phyloP scores from a whole-genome alignment of 2,797 vertebrate genomes.

The Numenius phaeopus region DNA sequence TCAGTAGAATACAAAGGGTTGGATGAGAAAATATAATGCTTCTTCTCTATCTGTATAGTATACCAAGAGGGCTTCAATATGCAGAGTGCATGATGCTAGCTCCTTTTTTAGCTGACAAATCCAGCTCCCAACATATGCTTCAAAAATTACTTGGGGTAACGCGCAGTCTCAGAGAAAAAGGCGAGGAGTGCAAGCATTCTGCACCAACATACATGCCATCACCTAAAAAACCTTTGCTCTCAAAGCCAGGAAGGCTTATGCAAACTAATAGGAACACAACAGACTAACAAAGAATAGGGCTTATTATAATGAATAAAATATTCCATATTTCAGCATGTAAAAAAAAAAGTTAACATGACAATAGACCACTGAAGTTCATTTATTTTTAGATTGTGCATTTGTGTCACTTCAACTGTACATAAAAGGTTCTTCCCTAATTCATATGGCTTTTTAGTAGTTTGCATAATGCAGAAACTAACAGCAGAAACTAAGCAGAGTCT shows the following conservation, averaged over 20 bases:
- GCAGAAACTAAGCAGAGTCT: conserved; percentile 6
- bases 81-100: not conserved
- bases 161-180: not conserved
- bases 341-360: conserved; percentile 50
- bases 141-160: not conserved
- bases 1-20: not conserved
- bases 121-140: not conserved
- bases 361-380: conserved; percentile 35
- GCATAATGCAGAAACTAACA: conserved; percentile 40
- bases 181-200: not conserved
- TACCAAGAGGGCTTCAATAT: not conserved
- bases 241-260: not conserved
- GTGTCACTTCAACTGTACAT: conserved; percentile 47
- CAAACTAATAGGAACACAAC: not conserved
- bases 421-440: conserved; percentile 60
- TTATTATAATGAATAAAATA: conserved; percentile 52
- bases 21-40: not conserved
- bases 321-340: not conserved
- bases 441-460: conserved; percentile 42
- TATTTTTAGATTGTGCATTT: conserved; percentile 31
- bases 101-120: not conserved
- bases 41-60: not conserved
- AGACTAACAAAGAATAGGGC: not conserved
- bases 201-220: not conserved
- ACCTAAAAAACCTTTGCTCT: not conserved